Percentiles rank a stretch among this genome's conserved stretches.
These are phyloP conservation scores for Numenius phaeopus DNA, from an alignment of 2,797 vertebrate genomes.

Conservation along the genomic window DNA sequence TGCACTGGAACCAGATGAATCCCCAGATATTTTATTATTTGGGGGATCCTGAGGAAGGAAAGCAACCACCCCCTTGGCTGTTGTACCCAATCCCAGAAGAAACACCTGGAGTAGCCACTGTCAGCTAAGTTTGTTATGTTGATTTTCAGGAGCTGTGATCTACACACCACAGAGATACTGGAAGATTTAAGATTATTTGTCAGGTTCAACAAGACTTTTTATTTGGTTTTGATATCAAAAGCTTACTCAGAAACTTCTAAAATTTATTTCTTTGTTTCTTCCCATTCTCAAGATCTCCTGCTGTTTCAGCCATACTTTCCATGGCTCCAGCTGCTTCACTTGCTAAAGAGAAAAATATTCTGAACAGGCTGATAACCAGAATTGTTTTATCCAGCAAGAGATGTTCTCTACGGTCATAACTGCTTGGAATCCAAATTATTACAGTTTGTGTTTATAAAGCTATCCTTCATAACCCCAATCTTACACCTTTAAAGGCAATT, in stretches of 20 bases:
- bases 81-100: neutral
- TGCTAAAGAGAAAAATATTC: neutral
- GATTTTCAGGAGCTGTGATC: neutral
- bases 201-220: neutral
- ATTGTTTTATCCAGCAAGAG: slow-evolving; percentile 4
- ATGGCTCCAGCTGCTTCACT: neutral
- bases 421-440: neutral
- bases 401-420: slow-evolving; percentile 10
- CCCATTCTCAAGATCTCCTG: neutral
- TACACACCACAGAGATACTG: neutral
- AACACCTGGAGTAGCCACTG: fast-evolving
- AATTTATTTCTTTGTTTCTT: neutral
- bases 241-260: neutral
- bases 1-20: neutral
- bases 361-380: neutral
- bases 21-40: neutral
- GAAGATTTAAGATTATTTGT: neutral
- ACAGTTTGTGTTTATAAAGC: neutral
- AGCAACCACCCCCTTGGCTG: neutral
- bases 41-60: neutral
- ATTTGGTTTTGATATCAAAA: neutral
- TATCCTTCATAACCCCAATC: neutral
- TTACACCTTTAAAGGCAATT: slow-evolving; percentile 17
- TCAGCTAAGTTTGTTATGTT: fast-evolving
- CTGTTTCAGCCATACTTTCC: neutral